Base-by-base conservation (phyloP, 2,113 vertebrate genomes). In the Phocoena sinus region DNA sequence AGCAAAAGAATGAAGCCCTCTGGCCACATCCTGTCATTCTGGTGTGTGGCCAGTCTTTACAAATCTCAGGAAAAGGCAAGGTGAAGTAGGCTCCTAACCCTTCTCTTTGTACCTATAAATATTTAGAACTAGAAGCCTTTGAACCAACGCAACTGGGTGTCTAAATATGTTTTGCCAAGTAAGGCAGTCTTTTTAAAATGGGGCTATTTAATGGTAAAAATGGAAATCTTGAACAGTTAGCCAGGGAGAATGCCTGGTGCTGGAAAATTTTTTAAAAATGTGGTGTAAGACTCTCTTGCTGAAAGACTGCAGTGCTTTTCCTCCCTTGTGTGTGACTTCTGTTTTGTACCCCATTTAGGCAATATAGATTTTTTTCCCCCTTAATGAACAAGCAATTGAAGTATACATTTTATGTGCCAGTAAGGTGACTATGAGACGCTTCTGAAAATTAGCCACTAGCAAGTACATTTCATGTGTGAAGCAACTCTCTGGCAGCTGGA, bases 371-470 rank as follows among this genome's bases (percentile, higher is more conserved):
- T 74, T 53, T n/a, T 17, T 25, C 3, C 4, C 31, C 65, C 8
- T 67, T 92, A 89, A 68, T 79, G 65, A 80, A 36, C 74, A 92
- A 92, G 58, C 20, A 33, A 4, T 77, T 68, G 47, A 80, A 62
- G 38, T 89, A 5, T 21, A 41, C 38, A n/a, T 93, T 96, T 93
- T 85, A 79, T 53, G 65, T 86, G 79, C 9, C 18, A 20, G 18
- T 70, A 31, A 31, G n/a, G 31, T 53, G 44, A 74, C 60, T 91
- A 18, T 33, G 31, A 95, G 67, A 53, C 83, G 20, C 65, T 71
- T 95, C 84, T 73, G 85, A 91, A 91, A 92, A 95, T 93, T 87
- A 89, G 92, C 62, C 58, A 74, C 68, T 65, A 62, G 36, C 58
- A 81, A 89, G 74, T 91, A 44, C 18, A 70, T 79, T 85, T 94